phyloP scores from a whole-genome alignment of 2,888 invertebrate species.

The Parascotia fuliginaria region DNA sequence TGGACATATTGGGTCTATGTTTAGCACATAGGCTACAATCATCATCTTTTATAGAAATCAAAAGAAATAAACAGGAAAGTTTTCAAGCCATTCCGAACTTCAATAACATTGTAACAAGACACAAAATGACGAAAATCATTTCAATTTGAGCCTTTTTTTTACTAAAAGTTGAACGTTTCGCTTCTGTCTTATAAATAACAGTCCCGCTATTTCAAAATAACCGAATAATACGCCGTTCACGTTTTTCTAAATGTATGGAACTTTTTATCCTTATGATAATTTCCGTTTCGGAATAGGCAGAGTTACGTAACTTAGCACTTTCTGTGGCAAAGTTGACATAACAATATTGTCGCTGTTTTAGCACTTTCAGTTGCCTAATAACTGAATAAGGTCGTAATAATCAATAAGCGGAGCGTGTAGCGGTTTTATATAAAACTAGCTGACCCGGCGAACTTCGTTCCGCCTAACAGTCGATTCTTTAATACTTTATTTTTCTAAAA shows the following conservation, averaged over 20 bases:
- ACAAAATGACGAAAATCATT: no score
- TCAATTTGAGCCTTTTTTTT: no score
- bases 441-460: no score
- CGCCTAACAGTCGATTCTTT: no score
- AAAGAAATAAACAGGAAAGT: no score
- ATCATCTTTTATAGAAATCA: no score
- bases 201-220: neutral
- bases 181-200: neutral
- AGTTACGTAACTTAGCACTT: conserved; percentile 12
- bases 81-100: no score
- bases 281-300: conserved; percentile 5
- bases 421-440: neutral
- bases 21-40: no score
- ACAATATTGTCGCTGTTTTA: conserved; percentile 18
- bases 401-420: neutral
- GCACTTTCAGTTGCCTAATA: conserved; percentile 12
- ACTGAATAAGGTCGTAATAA: neutral
- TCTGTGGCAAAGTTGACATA: conserved; percentile 15
- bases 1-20: no score
- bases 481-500: no score
- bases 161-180: no score
- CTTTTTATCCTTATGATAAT: conserved; percentile 17
- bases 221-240: neutral
- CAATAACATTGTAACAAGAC: no score
- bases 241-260: neutral